phyloP scores from a whole-genome alignment of 2,888 invertebrate genomes.

The Pseudococcus jackbeardsleyi region DNA sequence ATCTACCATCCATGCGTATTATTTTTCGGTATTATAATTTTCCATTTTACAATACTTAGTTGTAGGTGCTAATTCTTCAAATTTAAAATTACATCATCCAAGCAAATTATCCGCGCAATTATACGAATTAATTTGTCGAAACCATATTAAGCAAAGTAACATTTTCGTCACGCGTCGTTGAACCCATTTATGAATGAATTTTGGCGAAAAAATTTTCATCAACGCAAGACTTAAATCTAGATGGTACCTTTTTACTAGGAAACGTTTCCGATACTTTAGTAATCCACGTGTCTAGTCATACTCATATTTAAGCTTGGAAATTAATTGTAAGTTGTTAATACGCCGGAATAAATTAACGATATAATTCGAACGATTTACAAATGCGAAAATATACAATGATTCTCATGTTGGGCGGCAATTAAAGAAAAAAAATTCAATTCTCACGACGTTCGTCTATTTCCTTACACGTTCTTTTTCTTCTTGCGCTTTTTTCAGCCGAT shows the following conservation, averaged over 20 bases:
- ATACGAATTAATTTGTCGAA: constrained; percentile 12
- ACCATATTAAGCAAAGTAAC: not conserved
- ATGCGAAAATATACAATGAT: constrained; percentile 53
- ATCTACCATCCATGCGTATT: too few relatives aligned
- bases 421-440: constrained; percentile 35
- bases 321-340: constrained; percentile 37
- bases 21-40: not conserved
- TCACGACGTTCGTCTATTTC: constrained; percentile 28
- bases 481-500: not conserved
- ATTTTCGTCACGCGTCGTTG: constrained; percentile 12
- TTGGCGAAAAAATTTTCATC: not conserved
- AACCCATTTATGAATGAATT: constrained; percentile 5
- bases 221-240: not conserved
- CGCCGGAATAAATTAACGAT: constrained; percentile 48
- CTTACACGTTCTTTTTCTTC: constrained; percentile 32
- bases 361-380: constrained; percentile 32
- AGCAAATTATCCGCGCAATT: not conserved
- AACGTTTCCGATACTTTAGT: not conserved
- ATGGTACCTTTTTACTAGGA: not conserved
- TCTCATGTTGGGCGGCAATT: constrained; percentile 34
- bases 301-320: not conserved
- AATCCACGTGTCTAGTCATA: constrained; percentile 21
- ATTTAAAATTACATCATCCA: not conserved
- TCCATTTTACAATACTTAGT: not conserved
- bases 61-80: not conserved